These are phyloP conservation scores for Andrena praecox DNA, from an alignment of 2,888 invertebrate species.

Conservation along the genomic window DNA sequence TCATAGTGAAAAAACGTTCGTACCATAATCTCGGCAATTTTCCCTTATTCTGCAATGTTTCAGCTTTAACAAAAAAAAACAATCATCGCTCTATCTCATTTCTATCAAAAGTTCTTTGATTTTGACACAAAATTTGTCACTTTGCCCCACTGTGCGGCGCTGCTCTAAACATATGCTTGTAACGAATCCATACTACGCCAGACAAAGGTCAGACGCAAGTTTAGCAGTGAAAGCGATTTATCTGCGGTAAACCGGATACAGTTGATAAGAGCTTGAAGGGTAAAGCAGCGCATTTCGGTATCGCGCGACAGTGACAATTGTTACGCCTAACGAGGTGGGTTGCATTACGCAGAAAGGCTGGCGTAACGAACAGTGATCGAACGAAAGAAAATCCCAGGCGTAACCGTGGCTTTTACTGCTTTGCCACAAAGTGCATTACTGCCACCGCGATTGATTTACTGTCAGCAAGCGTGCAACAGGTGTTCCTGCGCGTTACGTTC, in stretches of 20 bases:
- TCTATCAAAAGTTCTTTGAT: too few species aligned
- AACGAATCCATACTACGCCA: neutral
- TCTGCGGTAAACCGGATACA: conserved; percentile 32
- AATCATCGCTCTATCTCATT: too few species aligned
- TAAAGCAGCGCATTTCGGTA: conserved; percentile 21
- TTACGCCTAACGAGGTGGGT: conserved; percentile 14
- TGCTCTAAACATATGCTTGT: neutral
- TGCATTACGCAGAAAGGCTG: conserved; percentile 28
- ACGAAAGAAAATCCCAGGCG: conserved; percentile 30
- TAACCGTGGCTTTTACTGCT: conserved; percentile 39
- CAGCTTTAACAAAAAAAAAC: too few species aligned
- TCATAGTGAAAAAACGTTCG: too few species aligned
- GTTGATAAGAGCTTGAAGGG: conserved; percentile 15
- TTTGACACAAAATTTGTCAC: too few species aligned
- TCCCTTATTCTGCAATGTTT: too few species aligned
- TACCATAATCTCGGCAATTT: too few species aligned
- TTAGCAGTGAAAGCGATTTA: conserved; percentile 46
- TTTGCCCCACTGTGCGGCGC: too few species aligned
- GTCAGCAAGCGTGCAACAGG: conserved; percentile 53
- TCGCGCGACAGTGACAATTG: conserved; percentile 33
- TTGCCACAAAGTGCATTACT: conserved; percentile 36
- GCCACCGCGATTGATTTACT: conserved; percentile 56
- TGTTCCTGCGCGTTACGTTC: conserved; percentile 21
- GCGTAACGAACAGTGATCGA: neutral
- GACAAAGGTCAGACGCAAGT: conserved; percentile 8